Conservation (phyloP, 64 coral and sea anemone genomes). For the Pocillopora damicornis region DNA sequence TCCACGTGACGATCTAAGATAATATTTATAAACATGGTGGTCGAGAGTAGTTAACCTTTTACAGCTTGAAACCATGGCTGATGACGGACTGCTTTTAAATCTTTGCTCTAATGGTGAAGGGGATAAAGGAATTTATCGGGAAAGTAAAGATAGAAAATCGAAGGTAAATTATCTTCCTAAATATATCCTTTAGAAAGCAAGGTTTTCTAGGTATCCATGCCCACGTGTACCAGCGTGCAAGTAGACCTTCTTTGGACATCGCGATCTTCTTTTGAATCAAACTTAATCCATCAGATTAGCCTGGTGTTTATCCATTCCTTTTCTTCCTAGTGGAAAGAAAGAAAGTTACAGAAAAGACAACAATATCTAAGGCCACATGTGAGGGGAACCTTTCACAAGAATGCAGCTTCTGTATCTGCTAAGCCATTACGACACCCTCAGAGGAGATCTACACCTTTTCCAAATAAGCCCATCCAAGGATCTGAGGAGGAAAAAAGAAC, state of each 20-base stretch:
- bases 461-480: background rate
- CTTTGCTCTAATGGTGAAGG: background rate
- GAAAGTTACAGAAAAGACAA: conserved; percentile 27
- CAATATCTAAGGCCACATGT: background rate
- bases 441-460: background rate
- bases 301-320: background rate
- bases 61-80: background rate
- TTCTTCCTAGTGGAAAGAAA: conserved; percentile 53
- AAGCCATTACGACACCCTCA: background rate
- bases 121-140: background rate
- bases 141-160: conserved; percentile 1
- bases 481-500: too few relatives aligned
- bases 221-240: background rate
- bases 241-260: too few relatives aligned
- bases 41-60: background rate
- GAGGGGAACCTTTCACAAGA: background rate
- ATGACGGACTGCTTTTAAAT: conserved; percentile 27
- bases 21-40: background rate
- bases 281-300: too few relatives aligned
- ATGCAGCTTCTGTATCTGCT: background rate
- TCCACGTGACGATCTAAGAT: background rate
- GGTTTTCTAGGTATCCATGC: too few relatives aligned
- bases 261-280: too few relatives aligned
- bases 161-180: background rate
- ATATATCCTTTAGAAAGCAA: too few relatives aligned